Evolutionary conservation across 2,113 vertebrate species (phyloP).

Genomic region (Enhydra lutris): DNA sequence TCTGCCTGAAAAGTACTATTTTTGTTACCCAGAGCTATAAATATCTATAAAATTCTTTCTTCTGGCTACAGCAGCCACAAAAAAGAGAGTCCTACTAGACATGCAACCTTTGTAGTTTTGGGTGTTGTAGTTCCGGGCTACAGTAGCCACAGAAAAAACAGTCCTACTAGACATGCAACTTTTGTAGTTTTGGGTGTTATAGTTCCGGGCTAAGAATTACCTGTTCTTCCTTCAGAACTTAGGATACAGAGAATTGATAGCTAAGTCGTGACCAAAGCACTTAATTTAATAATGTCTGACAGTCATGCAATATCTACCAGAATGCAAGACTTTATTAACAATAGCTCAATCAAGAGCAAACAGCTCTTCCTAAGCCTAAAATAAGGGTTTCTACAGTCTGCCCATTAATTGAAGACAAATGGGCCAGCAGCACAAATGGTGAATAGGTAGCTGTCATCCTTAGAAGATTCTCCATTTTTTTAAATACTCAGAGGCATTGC

Average conservation of each 20-base stretch:
- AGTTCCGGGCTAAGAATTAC: neutral
- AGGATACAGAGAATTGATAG: neutral
- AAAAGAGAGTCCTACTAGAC: neutral
- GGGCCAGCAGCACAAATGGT: neutral
- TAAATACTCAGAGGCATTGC: neutral
- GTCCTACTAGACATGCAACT: neutral
- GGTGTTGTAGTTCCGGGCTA: neutral
- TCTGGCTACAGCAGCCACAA: neutral
- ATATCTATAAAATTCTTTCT: constrained; percentile 31
- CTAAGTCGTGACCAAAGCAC: neutral
- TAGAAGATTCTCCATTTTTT: neutral
- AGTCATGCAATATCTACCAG: neutral
- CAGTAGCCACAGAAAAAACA: neutral
- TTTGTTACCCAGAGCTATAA: constrained; percentile 31
- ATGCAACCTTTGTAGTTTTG: neutral
- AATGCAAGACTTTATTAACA: neutral
- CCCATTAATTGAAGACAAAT: neutral
- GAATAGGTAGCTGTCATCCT: neutral
- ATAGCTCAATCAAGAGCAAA: neutral
- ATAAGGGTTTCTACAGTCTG: neutral
- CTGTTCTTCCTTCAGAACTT: neutral
- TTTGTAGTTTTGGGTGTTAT: neutral
- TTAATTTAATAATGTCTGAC: constrained; percentile 37
- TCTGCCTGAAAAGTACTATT: constrained; percentile 23
- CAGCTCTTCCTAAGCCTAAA: neutral